phyloP scores from a whole-genome alignment of 2,888 invertebrate genomes.

The Aphodius granarius region DNA sequence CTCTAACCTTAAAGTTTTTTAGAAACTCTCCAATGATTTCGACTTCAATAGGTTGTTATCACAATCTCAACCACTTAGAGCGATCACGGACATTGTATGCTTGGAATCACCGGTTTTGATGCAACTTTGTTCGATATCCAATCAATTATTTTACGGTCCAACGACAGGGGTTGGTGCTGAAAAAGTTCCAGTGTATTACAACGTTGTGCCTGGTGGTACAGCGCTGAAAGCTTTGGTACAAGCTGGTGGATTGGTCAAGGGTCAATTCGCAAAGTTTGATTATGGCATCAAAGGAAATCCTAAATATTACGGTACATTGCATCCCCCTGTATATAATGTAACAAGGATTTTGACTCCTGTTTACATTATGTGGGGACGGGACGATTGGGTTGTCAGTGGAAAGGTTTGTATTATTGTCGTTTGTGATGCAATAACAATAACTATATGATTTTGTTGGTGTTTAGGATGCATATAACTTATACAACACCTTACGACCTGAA shows the following conservation, averaged over 20 bases:
- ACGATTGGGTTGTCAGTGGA: conserved; percentile 64
- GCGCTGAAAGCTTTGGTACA: conserved; percentile 48
- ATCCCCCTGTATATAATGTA: conserved; percentile 62
- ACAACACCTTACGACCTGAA: conserved; percentile 42
- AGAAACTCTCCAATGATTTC: conserved; percentile 41
- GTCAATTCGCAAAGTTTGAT: conserved; percentile 61
- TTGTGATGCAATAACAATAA: not conserved
- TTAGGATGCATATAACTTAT: conserved; percentile 49
- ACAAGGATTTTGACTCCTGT: conserved; percentile 63
- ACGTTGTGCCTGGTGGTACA: conserved; percentile 49
- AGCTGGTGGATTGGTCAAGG: conserved; percentile 44
- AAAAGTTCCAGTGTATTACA: conserved; percentile 47
- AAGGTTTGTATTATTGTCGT: conserved; percentile 49
- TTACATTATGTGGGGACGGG: conserved; percentile 62
- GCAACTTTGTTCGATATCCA: conserved; percentile 44
- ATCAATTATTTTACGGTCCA: conserved; percentile 48
- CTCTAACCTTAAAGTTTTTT: conserved; percentile 25
- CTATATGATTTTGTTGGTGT: conserved; percentile 32
- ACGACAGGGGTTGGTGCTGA: conserved; percentile 47
- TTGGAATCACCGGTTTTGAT: conserved; percentile 46
- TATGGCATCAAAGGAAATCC: conserved; percentile 55
- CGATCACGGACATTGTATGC: conserved; percentile 40
- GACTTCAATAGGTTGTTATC: conserved; percentile 41
- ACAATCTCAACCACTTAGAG: conserved; percentile 41
- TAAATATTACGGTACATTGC: conserved; percentile 55